Base-by-base conservation (phyloP, 1,140 invertebrate species). In the Procambarus clarkii region DNA sequence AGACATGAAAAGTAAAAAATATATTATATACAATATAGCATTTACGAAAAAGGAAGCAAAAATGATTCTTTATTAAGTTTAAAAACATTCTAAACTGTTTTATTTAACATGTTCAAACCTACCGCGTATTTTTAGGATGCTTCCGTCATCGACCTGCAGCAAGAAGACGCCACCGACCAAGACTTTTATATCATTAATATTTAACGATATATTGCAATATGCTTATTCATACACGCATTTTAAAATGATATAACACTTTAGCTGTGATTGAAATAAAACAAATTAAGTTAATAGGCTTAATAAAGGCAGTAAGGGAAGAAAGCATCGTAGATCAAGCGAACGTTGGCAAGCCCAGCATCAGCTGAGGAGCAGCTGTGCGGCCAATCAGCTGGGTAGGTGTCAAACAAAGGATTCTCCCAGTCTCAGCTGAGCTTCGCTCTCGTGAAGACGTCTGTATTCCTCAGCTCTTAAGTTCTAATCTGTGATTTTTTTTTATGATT, bases 351-450 rank as follows among this genome's bases (percentile, higher is more conserved):
- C 13, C 2, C 18, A 2, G 4, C 71, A 86, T 86, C 84, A 86
- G 84, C 84, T 86, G 84, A 79, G 85, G 85, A 87, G 85, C 85
- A 87, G 85, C 85, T 87, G 85, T 79, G 76, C 80, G 85, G 85
- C 85, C 85, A 87, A 87, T 87, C 85, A 87, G 85, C 85, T 87
- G 85, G 85, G 76, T 82, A 79, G 85, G 85, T 87, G 85, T 87
- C 85, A 87, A 79, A 87, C 85, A 87, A 87, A 87, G 85, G 85
- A 87, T 46, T 87, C 85, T 50, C 85, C 79, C 77, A 54, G 50
- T 54, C 85, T 87, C 85, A 87, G 85, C 85, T 87, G 85, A 87
- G 85, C 76, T 74, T 87, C 50, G 50, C 50, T 54, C 50, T 54
- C 50, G 34, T 13, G 76, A n/a, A n/a, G 76, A 34, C 21, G 76